Evolutionary conservation across 92 coral and sea anemone genomes (phyloP), one percentile per base, ranked within the genome.

Genomic region (Zoanthus solanderi): DNA sequence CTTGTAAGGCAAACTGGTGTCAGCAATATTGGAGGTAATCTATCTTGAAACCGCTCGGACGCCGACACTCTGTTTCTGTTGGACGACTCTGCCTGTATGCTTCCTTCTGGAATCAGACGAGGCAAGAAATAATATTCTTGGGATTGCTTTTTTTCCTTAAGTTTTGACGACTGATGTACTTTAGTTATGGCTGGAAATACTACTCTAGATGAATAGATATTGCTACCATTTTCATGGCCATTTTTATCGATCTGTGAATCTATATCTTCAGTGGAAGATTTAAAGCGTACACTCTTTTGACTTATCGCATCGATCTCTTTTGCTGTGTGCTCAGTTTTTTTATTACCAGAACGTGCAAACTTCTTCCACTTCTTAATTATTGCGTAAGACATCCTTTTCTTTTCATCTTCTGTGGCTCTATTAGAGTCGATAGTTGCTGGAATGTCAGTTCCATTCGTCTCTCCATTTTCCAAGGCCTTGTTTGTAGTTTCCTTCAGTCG

Each of bases 281-380:
- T 84, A 45, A 91, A 91, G 12, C 87, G 89, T 6, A 91, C 94
- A 29, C 87, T 91, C n/a, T 87, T 88, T 50, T 91, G 66, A 79
- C 90, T 69, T 65, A 84, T 91, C 13, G 87, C 84, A 42, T 81
- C 85, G 5, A 56, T 46, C 6, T 83, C 94, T 78, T 50, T 88
- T 11, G 84, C 78, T 42, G 83, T 86, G 11, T 32, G 57, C 10
- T 91, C 91, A 16, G 78, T 85, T 54, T 78, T 88, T 57, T 81
- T 67, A 44, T 46, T 60, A 44, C 54, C 57, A n/a, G 72, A 60
- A 34, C 56, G 84, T n/a, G 87, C 63, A 44, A 91, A 91, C 16
- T 50, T 78, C 46, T 91, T 90, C 94, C 91, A 91, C 44, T 88
- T 84, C 89, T 84, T 88, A 16, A 87, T 65, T 67, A 91, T 88